These are phyloP conservation scores for Meleagris gallopavo DNA, from an alignment of 2,113 vertebrate species.

Conservation along the genomic window DNA sequence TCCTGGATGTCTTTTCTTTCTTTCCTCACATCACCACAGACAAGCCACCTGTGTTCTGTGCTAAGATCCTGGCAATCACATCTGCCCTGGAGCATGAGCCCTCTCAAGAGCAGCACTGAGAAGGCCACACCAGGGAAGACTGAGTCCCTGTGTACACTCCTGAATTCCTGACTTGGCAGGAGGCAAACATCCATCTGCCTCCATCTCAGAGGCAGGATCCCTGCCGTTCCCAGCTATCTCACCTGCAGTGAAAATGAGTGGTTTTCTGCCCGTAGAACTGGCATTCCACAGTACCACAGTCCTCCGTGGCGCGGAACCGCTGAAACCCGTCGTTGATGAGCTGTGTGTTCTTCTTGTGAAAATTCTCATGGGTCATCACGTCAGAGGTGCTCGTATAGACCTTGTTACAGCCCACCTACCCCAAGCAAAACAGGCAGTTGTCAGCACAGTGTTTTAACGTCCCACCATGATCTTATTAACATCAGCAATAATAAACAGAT, in stretches of 20 bases:
- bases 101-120: neutral
- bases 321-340: conserved; percentile 99
- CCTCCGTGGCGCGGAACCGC: conserved; percentile 97
- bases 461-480: neutral
- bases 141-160: neutral
- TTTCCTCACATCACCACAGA: neutral
- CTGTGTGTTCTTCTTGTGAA: conserved; percentile 99
- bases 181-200: neutral
- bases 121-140: neutral
- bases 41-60: neutral
- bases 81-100: neutral
- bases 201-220: neutral
- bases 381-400: conserved; percentile 99
- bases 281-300: conserved; percentile 94
- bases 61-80: neutral
- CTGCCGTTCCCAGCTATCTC: conserved; percentile 10
- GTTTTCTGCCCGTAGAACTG: conserved; percentile 99
- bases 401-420: conserved; percentile 98
- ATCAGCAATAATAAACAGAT: neutral
- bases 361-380: conserved; percentile 99
- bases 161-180: neutral
- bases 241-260: conserved; percentile 99
- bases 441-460: neutral
- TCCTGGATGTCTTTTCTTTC: neutral
- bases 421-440: conserved; percentile 11